Evolutionary conservation across 2,888 invertebrate genomes (phyloP), one percentile per base, ranked within the genome.

Genomic region (Plutella xylostella): DNA sequence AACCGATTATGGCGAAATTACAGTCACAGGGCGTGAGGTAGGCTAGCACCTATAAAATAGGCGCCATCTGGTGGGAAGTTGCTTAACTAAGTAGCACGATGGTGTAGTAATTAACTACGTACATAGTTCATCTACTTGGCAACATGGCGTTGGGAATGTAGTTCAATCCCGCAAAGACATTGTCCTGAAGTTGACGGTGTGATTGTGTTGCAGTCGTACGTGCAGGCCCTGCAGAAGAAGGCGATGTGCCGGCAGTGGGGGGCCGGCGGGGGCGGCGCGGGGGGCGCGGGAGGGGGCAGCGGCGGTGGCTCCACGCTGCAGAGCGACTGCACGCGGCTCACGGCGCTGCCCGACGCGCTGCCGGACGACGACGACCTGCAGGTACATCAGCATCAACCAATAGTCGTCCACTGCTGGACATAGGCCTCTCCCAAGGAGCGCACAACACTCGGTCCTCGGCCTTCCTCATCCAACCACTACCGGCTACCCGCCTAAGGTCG

Each of bases 151-250:
- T 5, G 6, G 9, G 22, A 5, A 22, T 22, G 9, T 12, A 11
- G 4, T 31, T 4, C 31, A 7, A 31, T n/a, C 6, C 31, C 33
- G 17, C 34, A 15, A 4, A 4, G 3, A 28, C 3, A 12, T 4
- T 3, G 6, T 28, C 4, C 2, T 6, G 3, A 2, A 28, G 11
- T n/a, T 28, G 3, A 9, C 11, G n/a, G 28, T 12, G 7, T 28
- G 28, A 28, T 9, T 28, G 25, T 25, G 25, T 7, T 5, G 25
- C 25, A 25, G 92, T 91, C 90, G 60, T 92, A 92, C 72, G 92
- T 93, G 37, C 92, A 92, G 67, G 91, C 92, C 30, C 72, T 92
- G 49, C 92, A 92, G 69, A 89, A 90, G 72, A 91, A 90, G 62
- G 89, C 90, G 3, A 87, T 88, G 51, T 85, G 87, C 76, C 86